phyloP scores from a whole-genome alignment of 2,888 invertebrate genomes.

The Oscheius sp. region DNA sequence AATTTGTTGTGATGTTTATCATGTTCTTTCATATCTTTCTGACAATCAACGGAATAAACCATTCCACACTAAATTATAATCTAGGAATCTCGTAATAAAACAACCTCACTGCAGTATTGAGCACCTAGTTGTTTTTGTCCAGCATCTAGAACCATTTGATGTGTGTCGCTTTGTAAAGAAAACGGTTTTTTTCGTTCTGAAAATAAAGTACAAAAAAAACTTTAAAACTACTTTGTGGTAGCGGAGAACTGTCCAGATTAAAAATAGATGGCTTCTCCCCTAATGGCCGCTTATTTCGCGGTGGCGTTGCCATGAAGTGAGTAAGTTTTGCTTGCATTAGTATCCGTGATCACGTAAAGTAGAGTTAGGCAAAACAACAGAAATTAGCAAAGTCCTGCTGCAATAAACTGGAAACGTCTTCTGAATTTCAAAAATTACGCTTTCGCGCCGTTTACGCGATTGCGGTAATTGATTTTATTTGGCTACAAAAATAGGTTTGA shows the following conservation, averaged over 20 bases:
- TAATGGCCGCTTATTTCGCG: background rate
- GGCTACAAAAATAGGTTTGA: too few species aligned
- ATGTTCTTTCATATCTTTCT: conserved; percentile 9
- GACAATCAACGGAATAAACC: conserved; percentile 19
- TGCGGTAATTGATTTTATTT: too few species aligned
- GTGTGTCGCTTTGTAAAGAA: background rate
- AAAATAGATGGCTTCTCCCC: too few species aligned
- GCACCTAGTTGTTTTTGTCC: conserved; percentile 28
- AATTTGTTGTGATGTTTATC: conserved; percentile 6
- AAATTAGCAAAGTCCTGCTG: too few species aligned
- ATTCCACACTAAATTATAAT: conserved; percentile 28
- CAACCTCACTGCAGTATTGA: background rate
- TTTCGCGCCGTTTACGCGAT: too few species aligned
- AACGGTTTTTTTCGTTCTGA: conserved; percentile 1
- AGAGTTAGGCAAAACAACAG: too few species aligned
- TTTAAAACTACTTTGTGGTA: conserved; percentile 10
- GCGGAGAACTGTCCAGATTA: background rate
- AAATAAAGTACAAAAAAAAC: conserved; percentile 1
- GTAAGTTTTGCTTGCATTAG: background rate
- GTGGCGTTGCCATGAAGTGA: background rate
- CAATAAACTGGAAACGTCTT: too few species aligned
- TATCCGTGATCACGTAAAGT: background rate
- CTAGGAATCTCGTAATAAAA: too few species aligned
- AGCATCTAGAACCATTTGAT: conserved; percentile 28
- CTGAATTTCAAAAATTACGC: too few species aligned